Conservation (phyloP, 2,797 vertebrate genomes). For the Hozukius guyotensis region DNA sequence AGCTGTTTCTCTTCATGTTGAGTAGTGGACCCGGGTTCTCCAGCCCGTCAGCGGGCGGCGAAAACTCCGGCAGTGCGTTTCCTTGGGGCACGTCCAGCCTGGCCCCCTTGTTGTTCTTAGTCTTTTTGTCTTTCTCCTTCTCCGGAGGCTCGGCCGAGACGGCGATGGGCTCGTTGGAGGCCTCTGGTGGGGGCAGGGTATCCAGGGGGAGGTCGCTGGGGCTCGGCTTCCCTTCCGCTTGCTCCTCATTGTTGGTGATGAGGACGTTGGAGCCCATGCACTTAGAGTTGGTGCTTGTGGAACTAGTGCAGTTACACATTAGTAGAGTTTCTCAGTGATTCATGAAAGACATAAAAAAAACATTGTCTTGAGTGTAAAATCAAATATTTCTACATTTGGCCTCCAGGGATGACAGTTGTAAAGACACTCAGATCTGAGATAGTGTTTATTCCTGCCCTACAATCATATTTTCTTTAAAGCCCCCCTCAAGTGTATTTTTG, state of each 20-base stretch:
- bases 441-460: not conserved
- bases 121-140: conserved; percentile 78
- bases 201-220: conserved; percentile 68
- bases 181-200: conserved; percentile 65
- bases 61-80: conserved; percentile 46
- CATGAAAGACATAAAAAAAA: not conserved
- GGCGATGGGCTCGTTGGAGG: conserved; percentile 48
- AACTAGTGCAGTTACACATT: conserved; percentile 48
- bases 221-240: conserved; percentile 71
- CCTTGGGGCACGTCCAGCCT: conserved; percentile 61
- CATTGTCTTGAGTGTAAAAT: not conserved
- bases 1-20: conserved; percentile 76
- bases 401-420: no score
- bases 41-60: conserved; percentile 47
- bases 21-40: conserved; percentile 66
- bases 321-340: not conserved
- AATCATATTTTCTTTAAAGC: not conserved
- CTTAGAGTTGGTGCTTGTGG: conserved; percentile 74
- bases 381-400: not conserved
- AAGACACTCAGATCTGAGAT: no score
- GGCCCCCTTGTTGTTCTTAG: conserved; percentile 76
- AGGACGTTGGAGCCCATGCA: conserved; percentile 74
- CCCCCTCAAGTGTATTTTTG: no score
- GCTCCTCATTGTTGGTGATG: conserved; percentile 70
- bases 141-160: conserved; percentile 63